These are phyloP conservation scores for Origma solitaria DNA, from an alignment of 2,113 vertebrate species.

Conservation along the genomic window DNA sequence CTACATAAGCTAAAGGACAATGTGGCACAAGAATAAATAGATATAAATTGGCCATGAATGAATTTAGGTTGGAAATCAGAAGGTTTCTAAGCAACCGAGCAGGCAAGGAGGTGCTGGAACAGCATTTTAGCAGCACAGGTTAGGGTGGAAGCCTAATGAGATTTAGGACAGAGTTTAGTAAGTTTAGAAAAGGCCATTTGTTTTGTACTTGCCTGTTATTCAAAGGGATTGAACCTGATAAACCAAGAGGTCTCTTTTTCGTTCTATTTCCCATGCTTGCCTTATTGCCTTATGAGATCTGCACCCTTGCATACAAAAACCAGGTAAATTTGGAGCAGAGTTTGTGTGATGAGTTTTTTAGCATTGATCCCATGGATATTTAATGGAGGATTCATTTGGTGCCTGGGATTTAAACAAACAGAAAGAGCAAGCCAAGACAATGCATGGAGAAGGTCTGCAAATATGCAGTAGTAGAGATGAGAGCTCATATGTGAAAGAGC, in stretches of 20 bases:
- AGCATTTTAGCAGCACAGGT: conserved; percentile 26
- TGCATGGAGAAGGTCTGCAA: neutral
- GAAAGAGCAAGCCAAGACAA: neutral
- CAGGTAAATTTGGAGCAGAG: neutral
- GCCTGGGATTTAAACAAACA: neutral
- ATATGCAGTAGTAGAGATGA: neutral
- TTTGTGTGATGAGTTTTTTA: neutral
- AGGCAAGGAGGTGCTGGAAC: conserved; percentile 27
- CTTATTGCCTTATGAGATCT: neutral
- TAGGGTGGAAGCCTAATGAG: conserved; percentile 24
- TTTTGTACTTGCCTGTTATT: conserved; percentile 31
- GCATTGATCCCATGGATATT: neutral
- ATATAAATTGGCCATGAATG: conserved; percentile 62
- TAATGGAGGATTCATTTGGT: neutral
- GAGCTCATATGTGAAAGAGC: neutral
- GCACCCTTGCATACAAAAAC: neutral
- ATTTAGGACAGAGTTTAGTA: conserved; percentile 46
- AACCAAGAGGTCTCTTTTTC: conserved; percentile 13
- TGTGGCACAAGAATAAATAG: conserved; percentile 56
- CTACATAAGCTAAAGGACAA: conserved; percentile 47
- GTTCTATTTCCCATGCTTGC: neutral
- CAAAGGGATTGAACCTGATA: conserved; percentile 15
- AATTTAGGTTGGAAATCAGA: conserved; percentile 54
- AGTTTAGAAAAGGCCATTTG: conserved; percentile 50
- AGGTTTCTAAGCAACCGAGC: conserved; percentile 61